Percentiles rank a stretch among this genome's conserved stretches.
Evolutionary conservation across 2,113 vertebrate species (phyloP).

Genomic region (Syrrhaptes paradoxus): DNA sequence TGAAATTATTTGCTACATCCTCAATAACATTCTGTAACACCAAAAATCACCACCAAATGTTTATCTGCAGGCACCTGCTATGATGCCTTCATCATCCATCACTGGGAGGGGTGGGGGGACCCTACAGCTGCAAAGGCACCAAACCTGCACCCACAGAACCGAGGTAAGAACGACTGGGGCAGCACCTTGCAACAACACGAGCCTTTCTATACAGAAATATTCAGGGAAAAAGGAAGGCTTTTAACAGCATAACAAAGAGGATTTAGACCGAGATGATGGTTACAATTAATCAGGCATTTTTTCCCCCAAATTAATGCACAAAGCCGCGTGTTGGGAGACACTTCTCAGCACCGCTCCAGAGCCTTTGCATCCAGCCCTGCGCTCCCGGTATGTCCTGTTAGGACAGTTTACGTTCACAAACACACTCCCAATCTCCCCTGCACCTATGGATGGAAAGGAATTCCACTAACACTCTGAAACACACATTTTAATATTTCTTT

Average conservation of each 20-base stretch:
- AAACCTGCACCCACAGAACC: accelerated
- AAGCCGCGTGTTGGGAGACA: accelerated
- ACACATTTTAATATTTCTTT: background rate
- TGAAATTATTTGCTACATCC: background rate
- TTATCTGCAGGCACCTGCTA: too few species aligned
- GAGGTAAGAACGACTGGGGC: background rate
- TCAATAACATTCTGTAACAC: background rate
- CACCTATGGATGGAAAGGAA: background rate
- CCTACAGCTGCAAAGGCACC: background rate
- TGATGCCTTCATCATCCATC: accelerated
- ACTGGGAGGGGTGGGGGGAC: accelerated
- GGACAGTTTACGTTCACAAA: accelerated
- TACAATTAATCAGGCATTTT: background rate
- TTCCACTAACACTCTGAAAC: background rate
- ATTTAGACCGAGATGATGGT: background rate
- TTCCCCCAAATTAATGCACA: accelerated
- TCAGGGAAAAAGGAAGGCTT: background rate
- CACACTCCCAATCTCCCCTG: background rate
- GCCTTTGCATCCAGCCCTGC: accelerated
- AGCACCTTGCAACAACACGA: accelerated
- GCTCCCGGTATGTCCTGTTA: accelerated
- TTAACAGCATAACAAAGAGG: background rate
- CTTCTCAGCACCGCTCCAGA: background rate
- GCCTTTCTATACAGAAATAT: accelerated
- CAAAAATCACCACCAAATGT: too few species aligned